Base-by-base conservation (phyloP, 2,113 vertebrate species). In the Ammodytes dubius region DNA sequence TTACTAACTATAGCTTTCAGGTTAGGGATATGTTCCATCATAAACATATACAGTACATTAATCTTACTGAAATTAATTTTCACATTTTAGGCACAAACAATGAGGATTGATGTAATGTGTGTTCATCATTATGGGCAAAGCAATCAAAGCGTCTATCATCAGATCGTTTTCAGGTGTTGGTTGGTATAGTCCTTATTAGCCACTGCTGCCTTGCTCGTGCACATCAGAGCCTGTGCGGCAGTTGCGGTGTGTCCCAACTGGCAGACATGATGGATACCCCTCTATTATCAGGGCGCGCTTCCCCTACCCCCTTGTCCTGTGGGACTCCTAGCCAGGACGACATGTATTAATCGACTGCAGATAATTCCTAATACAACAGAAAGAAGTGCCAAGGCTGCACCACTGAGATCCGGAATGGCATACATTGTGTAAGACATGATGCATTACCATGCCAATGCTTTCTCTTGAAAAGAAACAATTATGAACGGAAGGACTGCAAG, bases 301-400 rank as follows among this genome's bases (percentile, higher is more conserved):
- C 74, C 27, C 27, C 50, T 79, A 88, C 87, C 72, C 86, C 79
- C 65, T 68, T 49, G 5, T 78, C 79, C 79, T 50, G 64, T 27
- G 71, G 91, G 88, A 92, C 78, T 76, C 79, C 27, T 27, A 37
- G 72, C 70, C 59, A 42, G 43, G 14, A 4, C 14, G 77, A 90
- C 89, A 70, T 83, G 82, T 94, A 93, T 93, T 94, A 95, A 94
- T 93, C 46, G 70, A 71, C 86, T 76, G 71, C 74, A 87, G 88
- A 92, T 95, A 87, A 92, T 90, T 92, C 84, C 82, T 70, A 91
- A 92, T 90, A 87, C 88, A 88, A 87, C 77, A 65, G 80, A 81
- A 27, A 82, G 57, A 87, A 85, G 84, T 85, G 77, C 73, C 50
- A 56, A 66, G 58, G 59, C 75, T 86, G 86, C 69, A 37, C 69